phyloP scores from a whole-genome alignment of 1,140 invertebrate genomes.

The Ceratina calcarata region DNA sequence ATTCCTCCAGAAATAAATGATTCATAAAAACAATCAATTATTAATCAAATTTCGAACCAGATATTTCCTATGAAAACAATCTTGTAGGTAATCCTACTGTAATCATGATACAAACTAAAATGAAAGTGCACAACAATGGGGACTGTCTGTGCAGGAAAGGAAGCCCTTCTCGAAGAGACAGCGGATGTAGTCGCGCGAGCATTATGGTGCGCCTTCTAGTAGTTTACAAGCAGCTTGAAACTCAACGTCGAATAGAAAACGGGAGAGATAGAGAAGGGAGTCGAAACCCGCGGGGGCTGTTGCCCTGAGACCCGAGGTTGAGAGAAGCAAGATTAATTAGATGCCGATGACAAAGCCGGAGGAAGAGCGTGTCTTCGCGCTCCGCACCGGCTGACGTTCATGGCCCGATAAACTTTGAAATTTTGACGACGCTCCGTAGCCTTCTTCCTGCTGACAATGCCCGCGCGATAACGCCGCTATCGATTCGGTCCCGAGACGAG shows the following conservation, averaged over 20 bases:
- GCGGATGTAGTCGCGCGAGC: conserved; percentile 12
- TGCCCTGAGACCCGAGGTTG: neutral
- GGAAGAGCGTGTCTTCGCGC: conserved; percentile 26
- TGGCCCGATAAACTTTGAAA: conserved; percentile 49
- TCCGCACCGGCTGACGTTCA: conserved; percentile 38
- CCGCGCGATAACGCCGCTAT: conserved; percentile 30
- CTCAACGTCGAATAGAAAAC: conserved; percentile 34
- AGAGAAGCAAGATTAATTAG: conserved; percentile 50
- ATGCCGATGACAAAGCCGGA: conserved; percentile 48
- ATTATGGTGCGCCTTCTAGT: conserved; percentile 63
- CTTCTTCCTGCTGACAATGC: conserved; percentile 31
- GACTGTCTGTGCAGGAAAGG: neutral
- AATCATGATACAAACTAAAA: neutral
- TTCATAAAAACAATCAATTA: too few species aligned
- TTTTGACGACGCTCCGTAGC: conserved; percentile 41
- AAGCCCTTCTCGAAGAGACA: conserved; percentile 5
- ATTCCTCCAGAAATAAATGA: too few species aligned
- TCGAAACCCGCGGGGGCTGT: conserved; percentile 6
- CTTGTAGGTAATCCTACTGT: neutral
- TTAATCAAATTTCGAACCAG: too few species aligned
- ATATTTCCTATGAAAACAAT: too few species aligned
- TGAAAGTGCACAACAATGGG: conserved; percentile 1
- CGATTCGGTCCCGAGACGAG: conserved; percentile 1
- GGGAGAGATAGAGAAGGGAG: neutral
- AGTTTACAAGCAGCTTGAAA: conserved; percentile 67